Base-by-base conservation (phyloP, 2,888 invertebrate genomes). In the Cephus nigrinus region DNA sequence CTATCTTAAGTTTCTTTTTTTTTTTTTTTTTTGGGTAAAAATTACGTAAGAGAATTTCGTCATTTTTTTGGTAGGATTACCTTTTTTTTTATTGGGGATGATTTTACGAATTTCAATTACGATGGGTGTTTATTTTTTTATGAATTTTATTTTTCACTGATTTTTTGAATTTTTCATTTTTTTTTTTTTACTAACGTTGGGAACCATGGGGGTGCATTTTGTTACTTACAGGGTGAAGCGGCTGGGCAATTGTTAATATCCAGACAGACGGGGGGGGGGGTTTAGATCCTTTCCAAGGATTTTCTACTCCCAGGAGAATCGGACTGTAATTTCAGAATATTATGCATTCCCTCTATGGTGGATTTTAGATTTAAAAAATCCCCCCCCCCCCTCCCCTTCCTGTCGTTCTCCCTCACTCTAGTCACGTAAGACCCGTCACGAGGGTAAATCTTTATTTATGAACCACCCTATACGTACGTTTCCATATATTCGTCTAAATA, bases 371-470 rank as follows among this genome's bases (percentile, higher is more conserved):
- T 85, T 84, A 83, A 87, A 88, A 86, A 86, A 84, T 82, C 83
- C 76, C 77, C 82, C 84, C 82, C 84, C 83, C 79, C 74, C 75
- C 77, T 83, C 84, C 31, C 83, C 79, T 75, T 77, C 74, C 36
- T 0, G 15, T 40, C 55, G 0, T 55, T 23, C 55, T 9, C 15
- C 55, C 23, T 9, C 55, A 55, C 9, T 9, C 55, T 0, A 55
- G 55, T 69, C 75, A 73, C 74, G 79, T 78, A 79, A 77, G 55
- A 80, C 75, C 75, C 68, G 73, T 69, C 68, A 77, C 81, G 76
- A 77, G 81, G 83, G 84, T 84, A 75, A 75, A 88, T 88, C 86
- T 88, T 88, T 87, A 88, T 88, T 88, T 88, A 88, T 88, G 86
- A 88, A 86, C 84, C 78, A 83, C 80, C 40, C 73, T 69, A n/a